These are phyloP conservation scores for Spilogale gracilis DNA, from an alignment of 2,113 vertebrate species.

Conservation along the genomic window DNA sequence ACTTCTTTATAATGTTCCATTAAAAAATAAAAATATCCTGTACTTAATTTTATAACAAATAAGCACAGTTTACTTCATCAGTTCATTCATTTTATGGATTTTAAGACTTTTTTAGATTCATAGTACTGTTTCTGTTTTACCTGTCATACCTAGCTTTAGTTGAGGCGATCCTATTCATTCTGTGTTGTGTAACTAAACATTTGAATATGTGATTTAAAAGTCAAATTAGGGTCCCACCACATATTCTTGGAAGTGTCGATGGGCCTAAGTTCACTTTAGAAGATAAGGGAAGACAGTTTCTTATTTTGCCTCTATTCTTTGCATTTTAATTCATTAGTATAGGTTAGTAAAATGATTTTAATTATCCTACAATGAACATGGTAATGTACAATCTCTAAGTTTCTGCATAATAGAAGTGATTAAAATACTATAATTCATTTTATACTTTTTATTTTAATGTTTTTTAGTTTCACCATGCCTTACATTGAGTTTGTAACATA, in stretches of 20 bases:
- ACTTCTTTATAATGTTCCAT: slow-evolving; percentile 6
- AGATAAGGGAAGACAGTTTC: not conserved
- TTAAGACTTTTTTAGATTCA: not conserved
- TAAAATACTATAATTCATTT: not conserved
- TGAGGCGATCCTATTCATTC: not conserved
- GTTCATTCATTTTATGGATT: not conserved
- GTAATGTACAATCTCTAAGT: not conserved
- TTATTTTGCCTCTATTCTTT: not conserved
- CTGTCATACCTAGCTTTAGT: not conserved
- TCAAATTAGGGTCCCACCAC: not conserved
- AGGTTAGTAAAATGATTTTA: not conserved
- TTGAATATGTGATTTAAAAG: not conserved
- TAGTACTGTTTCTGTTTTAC: not conserved
- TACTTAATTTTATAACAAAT: not conserved
- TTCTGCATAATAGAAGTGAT: not conserved
- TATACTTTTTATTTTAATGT: not conserved
- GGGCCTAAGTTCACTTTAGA: not conserved
- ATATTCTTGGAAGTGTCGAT: not conserved
- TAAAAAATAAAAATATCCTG: not conserved
- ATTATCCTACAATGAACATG: not conserved
- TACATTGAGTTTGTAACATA: not conserved
- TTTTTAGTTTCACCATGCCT: not conserved
- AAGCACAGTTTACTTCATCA: not conserved
- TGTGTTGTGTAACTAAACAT: not conserved
- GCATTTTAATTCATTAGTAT: not conserved